These are phyloP conservation scores for Rhysida immarginata DNA, from an alignment of 1,140 invertebrate species.

Conservation along the genomic window DNA sequence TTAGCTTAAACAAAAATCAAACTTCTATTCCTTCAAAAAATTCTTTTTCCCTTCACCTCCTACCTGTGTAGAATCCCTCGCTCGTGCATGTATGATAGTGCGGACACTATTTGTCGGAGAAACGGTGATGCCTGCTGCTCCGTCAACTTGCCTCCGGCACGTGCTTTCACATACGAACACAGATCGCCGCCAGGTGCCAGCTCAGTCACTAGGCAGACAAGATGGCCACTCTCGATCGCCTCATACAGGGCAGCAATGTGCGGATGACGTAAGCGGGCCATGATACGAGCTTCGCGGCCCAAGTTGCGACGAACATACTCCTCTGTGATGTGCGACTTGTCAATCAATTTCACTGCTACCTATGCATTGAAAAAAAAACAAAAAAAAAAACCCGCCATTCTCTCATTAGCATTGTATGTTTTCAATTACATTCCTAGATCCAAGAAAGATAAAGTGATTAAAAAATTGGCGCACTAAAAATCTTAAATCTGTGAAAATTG, in stretches of 20 bases:
- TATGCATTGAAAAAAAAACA: slow-evolving; percentile 20
- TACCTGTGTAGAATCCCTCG: slow-evolving; percentile 50
- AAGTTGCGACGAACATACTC: slow-evolving; percentile 48
- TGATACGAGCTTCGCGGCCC: slow-evolving; percentile 45
- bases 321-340: slow-evolving; percentile 44
- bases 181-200: slow-evolving; percentile 49
- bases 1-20: too few relatives aligned
- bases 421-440: too few relatives aligned
- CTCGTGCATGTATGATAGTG: slow-evolving; percentile 48
- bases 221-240: slow-evolving; percentile 42
- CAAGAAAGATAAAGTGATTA: too few relatives aligned
- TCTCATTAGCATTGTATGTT: too few relatives aligned
- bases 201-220: slow-evolving; percentile 51
- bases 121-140: slow-evolving; percentile 40
- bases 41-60: too few relatives aligned
- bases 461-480: too few relatives aligned
- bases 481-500: too few relatives aligned
- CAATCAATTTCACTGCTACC: slow-evolving; percentile 55
- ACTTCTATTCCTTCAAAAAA: too few relatives aligned
- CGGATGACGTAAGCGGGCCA: slow-evolving; percentile 46
- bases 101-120: slow-evolving; percentile 46
- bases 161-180: slow-evolving; percentile 40
- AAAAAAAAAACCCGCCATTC: too few relatives aligned
- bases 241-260: slow-evolving; percentile 49
- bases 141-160: slow-evolving; percentile 39